A percentile compares a stretch with the other conserved stretches of the same genome.
Conservation (phyloP, 1,140 invertebrate species). For the Lepidotrigona ventralis region DNA sequence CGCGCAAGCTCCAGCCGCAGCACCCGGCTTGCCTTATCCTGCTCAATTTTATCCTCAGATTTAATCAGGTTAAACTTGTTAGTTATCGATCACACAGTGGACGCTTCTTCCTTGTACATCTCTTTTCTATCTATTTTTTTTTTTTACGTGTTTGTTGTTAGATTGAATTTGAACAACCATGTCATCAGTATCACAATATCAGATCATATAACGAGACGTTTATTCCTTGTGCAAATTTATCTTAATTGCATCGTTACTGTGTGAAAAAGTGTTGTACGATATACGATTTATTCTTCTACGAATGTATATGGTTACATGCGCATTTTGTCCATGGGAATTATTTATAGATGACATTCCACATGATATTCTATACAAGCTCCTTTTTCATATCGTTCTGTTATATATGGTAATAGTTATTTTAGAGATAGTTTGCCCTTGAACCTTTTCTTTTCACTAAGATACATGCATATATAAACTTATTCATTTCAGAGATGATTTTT, state of each 20-base stretch:
- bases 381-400: background rate
- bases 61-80: slow-evolving; percentile 57
- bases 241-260: background rate
- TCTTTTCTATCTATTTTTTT: background rate
- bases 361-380: slow-evolving; percentile 23
- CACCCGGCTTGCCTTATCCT: slow-evolving; percentile 75
- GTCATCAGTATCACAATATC: no score
- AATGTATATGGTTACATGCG: slow-evolving; percentile 15
- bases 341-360: slow-evolving; percentile 49
- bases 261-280: background rate
- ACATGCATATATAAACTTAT: no score
- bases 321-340: slow-evolving; percentile 20
- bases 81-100: background rate
- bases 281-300: slow-evolving; percentile 7
- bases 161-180: background rate
- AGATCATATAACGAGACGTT: background rate
- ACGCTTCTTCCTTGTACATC: background rate
- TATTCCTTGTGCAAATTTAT: background rate
- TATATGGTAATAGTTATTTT: slow-evolving; percentile 7
- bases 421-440: background rate
- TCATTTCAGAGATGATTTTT: slow-evolving; percentile 14
- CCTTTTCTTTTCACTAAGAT: background rate
- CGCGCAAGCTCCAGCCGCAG: slow-evolving; percentile 63
- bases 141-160: background rate
- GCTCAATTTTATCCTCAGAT: slow-evolving; percentile 79